phyloP scores from a whole-genome alignment of 64 coral and sea anemone species.

The Anthopleura sola region DNA sequence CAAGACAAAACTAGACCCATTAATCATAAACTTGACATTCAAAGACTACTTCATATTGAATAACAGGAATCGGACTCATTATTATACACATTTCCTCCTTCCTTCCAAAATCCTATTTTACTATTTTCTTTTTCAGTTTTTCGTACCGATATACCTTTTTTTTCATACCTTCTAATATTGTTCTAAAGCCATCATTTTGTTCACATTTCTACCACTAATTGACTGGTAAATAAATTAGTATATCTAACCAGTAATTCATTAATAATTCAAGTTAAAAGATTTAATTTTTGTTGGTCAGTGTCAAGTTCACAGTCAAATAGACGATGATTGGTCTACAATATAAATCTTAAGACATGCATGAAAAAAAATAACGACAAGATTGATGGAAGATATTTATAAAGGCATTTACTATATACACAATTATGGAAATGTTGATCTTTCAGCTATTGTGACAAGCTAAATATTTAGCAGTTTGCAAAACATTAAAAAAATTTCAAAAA shows the following conservation, averaged over 20 bases:
- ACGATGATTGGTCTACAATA: background rate
- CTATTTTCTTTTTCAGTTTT: background rate
- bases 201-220: background rate
- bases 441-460: background rate
- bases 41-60: background rate
- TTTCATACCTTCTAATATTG: background rate
- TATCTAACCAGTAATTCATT: background rate
- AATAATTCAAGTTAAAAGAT: background rate
- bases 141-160: background rate
- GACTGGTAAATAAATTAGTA: background rate
- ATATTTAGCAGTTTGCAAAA: background rate
- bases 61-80: background rate
- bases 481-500: background rate
- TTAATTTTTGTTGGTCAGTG: background rate
- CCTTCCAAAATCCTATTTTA: background rate
- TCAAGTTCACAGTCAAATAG: background rate
- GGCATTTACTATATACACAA: background rate
- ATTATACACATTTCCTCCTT: background rate
- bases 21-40: background rate
- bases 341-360: background rate
- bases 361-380: background rate
- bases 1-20: background rate
- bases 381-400: background rate
- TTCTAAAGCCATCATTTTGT: background rate
- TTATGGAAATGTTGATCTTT: background rate